Conservation (phyloP, 2,888 invertebrate genomes). For the Pammene aurita region DNA sequence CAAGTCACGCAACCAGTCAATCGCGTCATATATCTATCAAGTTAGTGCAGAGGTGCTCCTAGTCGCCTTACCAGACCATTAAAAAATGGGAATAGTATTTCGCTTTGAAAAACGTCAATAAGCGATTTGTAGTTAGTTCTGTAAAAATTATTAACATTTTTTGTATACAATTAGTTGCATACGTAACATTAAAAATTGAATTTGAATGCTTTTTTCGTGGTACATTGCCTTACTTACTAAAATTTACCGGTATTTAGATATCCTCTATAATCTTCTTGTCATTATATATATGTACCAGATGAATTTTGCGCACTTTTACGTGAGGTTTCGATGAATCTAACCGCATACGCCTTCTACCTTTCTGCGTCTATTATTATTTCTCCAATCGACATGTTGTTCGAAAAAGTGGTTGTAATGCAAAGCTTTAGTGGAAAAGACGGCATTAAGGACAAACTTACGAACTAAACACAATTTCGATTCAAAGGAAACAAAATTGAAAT, state of each 20-base stretch:
- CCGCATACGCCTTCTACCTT: constrained; percentile 14
- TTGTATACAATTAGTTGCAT: background rate
- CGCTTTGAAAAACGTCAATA: background rate
- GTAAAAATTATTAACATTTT: background rate
- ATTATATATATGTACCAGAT: constrained; percentile 30
- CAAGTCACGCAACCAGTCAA: no score
- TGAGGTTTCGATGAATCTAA: background rate
- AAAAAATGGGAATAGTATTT: no score
- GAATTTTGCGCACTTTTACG: constrained; percentile 13
- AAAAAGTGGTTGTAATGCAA: constrained; percentile 11
- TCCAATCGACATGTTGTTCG: constrained; percentile 11
- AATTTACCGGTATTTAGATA: constrained; percentile 30
- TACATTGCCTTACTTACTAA: constrained; percentile 19
- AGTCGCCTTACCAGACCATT: no score
- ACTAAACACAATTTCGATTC: constrained; percentile 38
- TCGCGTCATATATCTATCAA: no score
- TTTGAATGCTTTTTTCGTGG: background rate
- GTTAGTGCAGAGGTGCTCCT: no score
- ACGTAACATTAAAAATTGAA: background rate
- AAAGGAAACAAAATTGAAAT: constrained; percentile 33
- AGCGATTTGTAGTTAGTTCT: background rate
- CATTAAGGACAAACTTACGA: constrained; percentile 29
- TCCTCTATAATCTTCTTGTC: constrained; percentile 14
- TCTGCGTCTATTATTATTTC: constrained; percentile 14
- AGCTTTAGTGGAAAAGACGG: constrained; percentile 33